A percentile compares a stretch with the other conserved stretches of the same genome.
These are phyloP conservation scores for Creontiades dilutus DNA, from an alignment of 2,888 invertebrate genomes.

Conservation along the genomic window DNA sequence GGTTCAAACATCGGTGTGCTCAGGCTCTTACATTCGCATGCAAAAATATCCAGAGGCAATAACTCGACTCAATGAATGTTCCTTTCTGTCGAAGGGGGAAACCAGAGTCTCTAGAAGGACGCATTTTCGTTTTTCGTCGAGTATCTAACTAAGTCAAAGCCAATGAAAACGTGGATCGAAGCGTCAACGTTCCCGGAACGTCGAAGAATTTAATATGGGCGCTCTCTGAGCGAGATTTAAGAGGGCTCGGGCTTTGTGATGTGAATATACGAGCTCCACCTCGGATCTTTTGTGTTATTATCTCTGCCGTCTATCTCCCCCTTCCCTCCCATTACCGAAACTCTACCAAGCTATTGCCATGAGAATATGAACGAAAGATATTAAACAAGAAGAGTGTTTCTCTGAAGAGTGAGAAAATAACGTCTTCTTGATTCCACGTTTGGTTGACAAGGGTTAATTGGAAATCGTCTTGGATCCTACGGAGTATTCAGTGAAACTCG, in stretches of 20 bases:
- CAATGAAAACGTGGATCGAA: conserved; percentile 32
- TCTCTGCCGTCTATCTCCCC: background rate
- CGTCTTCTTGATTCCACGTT: background rate
- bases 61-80: too few relatives aligned
- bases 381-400: background rate
- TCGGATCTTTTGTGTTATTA: conserved; percentile 42
- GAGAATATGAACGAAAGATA: conserved; percentile 27
- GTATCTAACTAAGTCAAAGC: conserved; percentile 21
- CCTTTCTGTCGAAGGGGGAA: too few relatives aligned
- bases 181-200: conserved; percentile 16
- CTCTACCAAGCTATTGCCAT: background rate
- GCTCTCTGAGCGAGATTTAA: conserved; percentile 6
- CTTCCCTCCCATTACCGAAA: background rate
- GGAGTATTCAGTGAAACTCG: background rate
- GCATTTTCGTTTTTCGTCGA: background rate
- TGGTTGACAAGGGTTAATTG: background rate
- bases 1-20: too few relatives aligned
- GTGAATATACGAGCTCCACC: conserved; percentile 27
- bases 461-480: background rate
- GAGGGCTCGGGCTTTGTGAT: conserved; percentile 10
- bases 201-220: conserved; percentile 42
- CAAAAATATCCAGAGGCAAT: too few relatives aligned
- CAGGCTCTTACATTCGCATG: too few relatives aligned
- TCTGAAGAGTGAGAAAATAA: background rate
- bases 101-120: background rate